Conservation (phyloP, 1,140 invertebrate genomes). For the Drusus annulatus region DNA sequence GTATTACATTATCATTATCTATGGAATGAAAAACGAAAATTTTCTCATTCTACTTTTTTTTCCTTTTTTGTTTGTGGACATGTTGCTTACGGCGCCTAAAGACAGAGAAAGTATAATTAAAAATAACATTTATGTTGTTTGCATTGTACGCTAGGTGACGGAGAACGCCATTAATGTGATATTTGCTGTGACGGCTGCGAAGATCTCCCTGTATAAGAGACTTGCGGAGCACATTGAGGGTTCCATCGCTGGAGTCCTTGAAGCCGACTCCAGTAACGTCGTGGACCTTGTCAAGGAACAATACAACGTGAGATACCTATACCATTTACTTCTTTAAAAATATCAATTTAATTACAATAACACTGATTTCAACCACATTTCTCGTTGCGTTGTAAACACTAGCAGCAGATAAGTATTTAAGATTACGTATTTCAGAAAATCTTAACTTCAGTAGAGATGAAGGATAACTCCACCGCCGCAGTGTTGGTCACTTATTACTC, state of each 20-base stretch:
- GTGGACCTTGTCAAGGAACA: constrained; percentile 92
- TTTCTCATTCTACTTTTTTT: too few species aligned
- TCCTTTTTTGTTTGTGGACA: too few species aligned
- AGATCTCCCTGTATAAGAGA: constrained; percentile 87
- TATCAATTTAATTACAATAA: too few species aligned
- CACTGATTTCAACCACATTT: too few species aligned
- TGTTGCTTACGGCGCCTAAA: too few species aligned
- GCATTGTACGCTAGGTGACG: constrained; percentile 73
- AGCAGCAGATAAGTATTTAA: too few species aligned
- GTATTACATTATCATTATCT: too few species aligned
- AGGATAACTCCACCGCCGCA: constrained; percentile 88
- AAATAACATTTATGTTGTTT: too few species aligned
- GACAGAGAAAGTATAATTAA: too few species aligned
- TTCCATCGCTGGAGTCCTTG: constrained; percentile 88
- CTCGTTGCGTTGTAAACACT: too few species aligned
- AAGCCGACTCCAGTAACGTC: constrained; percentile 93
- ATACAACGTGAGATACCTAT: constrained; percentile 80
- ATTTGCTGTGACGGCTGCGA: constrained; percentile 94
- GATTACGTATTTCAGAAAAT: constrained; percentile 80
- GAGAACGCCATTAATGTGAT: constrained; percentile 97
- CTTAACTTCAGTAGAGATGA: constrained; percentile 92
- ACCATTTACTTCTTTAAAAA: too few species aligned
- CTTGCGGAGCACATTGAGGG: constrained; percentile 86
- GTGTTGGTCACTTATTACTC: constrained; percentile 92
- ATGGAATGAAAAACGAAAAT: too few species aligned